Evolutionary conservation across 1,140 invertebrate genomes (phyloP), one percentile per base, ranked within the genome.

Genomic region (Lordiphosa collinella): DNA sequence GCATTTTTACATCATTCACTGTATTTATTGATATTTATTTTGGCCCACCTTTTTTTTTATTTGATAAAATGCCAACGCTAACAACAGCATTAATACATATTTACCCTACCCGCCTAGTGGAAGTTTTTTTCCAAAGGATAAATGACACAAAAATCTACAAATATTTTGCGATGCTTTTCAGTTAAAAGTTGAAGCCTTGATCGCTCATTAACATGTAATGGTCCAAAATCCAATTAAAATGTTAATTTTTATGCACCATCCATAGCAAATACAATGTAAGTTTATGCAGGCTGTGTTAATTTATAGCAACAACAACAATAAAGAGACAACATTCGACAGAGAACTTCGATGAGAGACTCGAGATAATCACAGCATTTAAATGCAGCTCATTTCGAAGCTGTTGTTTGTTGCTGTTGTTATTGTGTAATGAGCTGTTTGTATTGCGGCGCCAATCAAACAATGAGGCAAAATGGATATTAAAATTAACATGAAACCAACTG

Each of bases 211-310:
- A 35, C 44, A 36, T n/a, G 40, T 11, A 14, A 22, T 34, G 44
- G 5, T 25, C 14, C 18, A 18, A 18, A 71, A 68, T 68, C 58
- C 68, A 71, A 71, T 68, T 71, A 71, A 71, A 71, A 71, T 71
- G 68, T 71, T 71, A 71, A 71, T 44, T 71, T 71, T 71, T 55
- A 25, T 67, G 53, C 35, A 44, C 37, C 54, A 59, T 67, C 64
- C 67, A 68, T 63, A 63, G 58, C 46, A 71, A 64, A 25, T 6
- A 54, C 55, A 70, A 58, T 63, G 53, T 43, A 52, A 55, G 54
- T 63, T 68, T 51, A 40, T 55, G 65, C 54, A 11, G 48, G 59
- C 46, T 12, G 31, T 41, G 47, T 29, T 25, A 25, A 25, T 25
- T 25, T 25, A 25, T 6, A 25, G 6, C 22, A 25, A 25, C 5